phyloP scores from a whole-genome alignment of 23 tunicate genomes.

The Halocynthia roretzi region DNA sequence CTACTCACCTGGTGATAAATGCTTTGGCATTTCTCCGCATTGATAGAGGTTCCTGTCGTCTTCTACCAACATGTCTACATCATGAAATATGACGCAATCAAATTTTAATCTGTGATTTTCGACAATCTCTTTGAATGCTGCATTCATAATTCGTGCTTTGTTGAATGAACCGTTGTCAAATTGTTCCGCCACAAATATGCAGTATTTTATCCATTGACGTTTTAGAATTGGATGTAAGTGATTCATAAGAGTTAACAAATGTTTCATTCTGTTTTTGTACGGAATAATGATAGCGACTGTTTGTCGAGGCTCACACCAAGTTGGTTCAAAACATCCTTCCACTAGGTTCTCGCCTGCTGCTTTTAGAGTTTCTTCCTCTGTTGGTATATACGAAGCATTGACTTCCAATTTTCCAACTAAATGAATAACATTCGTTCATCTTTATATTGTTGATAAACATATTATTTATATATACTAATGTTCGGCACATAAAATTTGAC shows the following conservation, averaged over 20 bases:
- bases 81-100: constrained; percentile 96
- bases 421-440: neutral
- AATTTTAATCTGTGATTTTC: constrained; percentile 13
- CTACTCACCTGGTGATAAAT: constrained; percentile 77
- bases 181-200: constrained; percentile 96
- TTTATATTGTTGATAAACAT: neutral
- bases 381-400: constrained; percentile 17
- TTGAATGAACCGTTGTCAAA: constrained; percentile 86
- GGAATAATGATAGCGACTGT: constrained; percentile 94
- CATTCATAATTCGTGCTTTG: constrained; percentile 96
- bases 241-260: constrained; percentile 50
- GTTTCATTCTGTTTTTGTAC: constrained; percentile 79
- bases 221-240: constrained; percentile 85
- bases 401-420: constrained; percentile 47
- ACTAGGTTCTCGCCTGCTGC: constrained; percentile 23
- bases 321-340: constrained; percentile 64
- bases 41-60: constrained; percentile 75
- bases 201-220: constrained; percentile 72
- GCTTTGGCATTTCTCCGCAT: constrained; percentile 68
- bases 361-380: constrained; percentile 33
- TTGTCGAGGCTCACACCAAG: constrained; percentile 44
- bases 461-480: neutral
- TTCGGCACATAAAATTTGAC: too few species aligned
- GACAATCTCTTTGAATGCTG: constrained; percentile 69
- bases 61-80: constrained; percentile 94